phyloP scores from a whole-genome alignment of 2,113 vertebrate genomes.

The Nymphicus hollandicus region DNA sequence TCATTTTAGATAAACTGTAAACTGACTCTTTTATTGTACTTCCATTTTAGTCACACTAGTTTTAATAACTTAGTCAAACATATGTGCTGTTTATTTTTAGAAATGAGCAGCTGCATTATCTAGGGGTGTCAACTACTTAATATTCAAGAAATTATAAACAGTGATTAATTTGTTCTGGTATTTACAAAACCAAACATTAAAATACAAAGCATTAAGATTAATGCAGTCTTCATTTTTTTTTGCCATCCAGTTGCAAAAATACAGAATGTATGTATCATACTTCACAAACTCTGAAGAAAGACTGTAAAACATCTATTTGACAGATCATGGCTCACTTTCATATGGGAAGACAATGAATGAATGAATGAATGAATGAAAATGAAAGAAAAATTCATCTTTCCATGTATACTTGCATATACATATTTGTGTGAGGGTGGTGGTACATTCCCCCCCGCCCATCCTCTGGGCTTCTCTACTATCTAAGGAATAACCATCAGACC shows the following conservation, averaged over 20 bases:
- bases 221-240: rapidly evolving
- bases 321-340: not conserved
- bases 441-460: not conserved
- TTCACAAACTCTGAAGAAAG: not conserved
- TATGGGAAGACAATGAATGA: not conserved
- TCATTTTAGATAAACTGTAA: not conserved
- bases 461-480: not conserved
- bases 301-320: not conserved
- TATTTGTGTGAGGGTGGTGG: not conserved
- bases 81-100: not conserved
- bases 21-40: not conserved
- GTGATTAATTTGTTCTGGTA: not conserved
- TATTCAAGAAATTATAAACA: not conserved
- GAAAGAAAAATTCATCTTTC: not conserved
- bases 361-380: not conserved
- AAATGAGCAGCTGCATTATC: not conserved
- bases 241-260: not conserved
- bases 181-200: not conserved
- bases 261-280: not conserved
- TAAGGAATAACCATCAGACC: not conserved
- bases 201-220: not conserved
- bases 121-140: not conserved
- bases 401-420: not conserved
- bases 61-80: not conserved
- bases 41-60: not conserved